phyloP scores from a whole-genome alignment of 2,797 vertebrate genomes.

The Pitangus sulphuratus region DNA sequence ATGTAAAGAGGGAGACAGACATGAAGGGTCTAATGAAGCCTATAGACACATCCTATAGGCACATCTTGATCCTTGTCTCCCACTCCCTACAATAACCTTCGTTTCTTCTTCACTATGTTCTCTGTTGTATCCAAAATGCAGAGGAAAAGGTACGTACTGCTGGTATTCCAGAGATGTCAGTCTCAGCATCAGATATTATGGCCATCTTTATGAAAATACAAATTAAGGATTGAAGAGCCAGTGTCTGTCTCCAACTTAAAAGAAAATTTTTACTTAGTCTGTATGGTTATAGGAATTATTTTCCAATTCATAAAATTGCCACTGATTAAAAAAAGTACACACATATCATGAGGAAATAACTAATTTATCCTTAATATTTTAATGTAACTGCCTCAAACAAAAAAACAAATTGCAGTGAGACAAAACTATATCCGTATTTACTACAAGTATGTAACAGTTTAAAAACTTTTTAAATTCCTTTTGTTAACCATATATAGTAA shows the following conservation, averaged over 20 bases:
- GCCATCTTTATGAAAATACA: background rate
- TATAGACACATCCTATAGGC: background rate
- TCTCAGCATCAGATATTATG: background rate
- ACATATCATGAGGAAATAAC: background rate
- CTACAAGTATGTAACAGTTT: background rate
- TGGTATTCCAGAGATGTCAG: background rate
- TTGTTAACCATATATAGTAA: background rate
- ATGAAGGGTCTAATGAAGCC: background rate
- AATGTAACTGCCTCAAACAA: background rate
- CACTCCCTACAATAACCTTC: background rate
- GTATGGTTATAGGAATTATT: background rate
- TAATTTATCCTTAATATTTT: background rate
- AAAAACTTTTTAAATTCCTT: background rate
- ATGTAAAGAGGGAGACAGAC: background rate
- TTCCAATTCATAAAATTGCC: background rate
- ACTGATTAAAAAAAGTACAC: background rate
- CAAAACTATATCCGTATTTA: background rate
- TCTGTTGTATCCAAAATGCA: background rate
- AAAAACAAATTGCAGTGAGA: background rate
- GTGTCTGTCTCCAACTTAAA: background rate
- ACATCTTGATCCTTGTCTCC: background rate
- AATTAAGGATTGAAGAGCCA: background rate
- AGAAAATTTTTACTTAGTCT: background rate
- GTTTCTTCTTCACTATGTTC: background rate
- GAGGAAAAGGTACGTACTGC: rapidly evolving